A percentile compares a stretch with the other conserved stretches of the same genome.
Conservation (phyloP, 1,140 invertebrate genomes). For the Dolichoris vasculosae region DNA sequence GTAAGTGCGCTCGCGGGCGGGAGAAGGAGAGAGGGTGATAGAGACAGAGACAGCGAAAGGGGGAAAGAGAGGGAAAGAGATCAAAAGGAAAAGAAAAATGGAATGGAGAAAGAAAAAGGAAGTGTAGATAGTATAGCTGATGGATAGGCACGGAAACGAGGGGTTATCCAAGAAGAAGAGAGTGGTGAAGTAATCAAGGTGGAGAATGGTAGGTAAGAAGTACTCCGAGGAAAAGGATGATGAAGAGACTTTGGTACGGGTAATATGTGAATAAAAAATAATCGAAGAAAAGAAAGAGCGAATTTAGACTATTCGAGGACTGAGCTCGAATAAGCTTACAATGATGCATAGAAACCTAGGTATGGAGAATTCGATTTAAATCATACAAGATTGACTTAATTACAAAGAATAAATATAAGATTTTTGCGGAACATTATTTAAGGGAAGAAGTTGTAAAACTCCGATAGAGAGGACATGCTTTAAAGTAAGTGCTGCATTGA, state of each 20-base stretch:
- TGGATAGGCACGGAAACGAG: neutral
- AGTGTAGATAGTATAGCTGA: conserved; percentile 15
- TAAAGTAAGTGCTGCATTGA: neutral
- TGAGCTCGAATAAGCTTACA: neutral
- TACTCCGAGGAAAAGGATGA: conserved; percentile 25
- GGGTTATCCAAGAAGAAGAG: neutral
- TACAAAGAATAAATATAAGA: neutral
- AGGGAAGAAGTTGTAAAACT: neutral
- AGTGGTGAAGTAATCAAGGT: conserved; percentile 20
- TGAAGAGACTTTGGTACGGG: neutral
- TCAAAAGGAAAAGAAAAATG: neutral
- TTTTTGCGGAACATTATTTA: neutral
- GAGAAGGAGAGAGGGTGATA: neutral
- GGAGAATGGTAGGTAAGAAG: neutral
- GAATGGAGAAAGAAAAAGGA: neutral
- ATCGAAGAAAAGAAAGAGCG: neutral
- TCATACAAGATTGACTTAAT: neutral
- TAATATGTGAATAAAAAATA: conserved; percentile 12
- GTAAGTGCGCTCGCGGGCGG: neutral
- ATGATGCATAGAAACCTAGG: neutral
- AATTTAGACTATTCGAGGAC: neutral
- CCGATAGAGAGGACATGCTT: neutral
- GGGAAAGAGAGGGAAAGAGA: neutral
- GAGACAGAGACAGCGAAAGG: conserved; percentile 3
- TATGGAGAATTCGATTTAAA: neutral